Evolutionary conservation across 2,888 invertebrate species (phyloP).

Genomic region (Melinaea marsaeus): DNA sequence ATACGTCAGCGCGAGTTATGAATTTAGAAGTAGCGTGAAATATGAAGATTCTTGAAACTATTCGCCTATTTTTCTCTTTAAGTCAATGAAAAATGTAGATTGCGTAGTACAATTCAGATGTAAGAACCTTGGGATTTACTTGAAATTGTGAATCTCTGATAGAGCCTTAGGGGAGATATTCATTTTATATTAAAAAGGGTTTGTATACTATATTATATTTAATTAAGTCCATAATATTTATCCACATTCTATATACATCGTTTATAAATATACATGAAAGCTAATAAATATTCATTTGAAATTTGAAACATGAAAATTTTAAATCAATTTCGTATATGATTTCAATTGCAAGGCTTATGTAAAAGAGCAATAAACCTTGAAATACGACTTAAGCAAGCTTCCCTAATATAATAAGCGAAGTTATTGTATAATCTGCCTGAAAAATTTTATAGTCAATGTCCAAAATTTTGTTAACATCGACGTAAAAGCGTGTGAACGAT

Average conservation of each 20-base stretch:
- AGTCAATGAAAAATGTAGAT: background rate
- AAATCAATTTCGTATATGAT: background rate
- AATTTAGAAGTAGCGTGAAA: slow-evolving; percentile 60
- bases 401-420: slow-evolving; percentile 66
- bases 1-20: slow-evolving; percentile 56
- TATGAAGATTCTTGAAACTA: slow-evolving; percentile 41
- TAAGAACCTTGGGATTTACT: background rate
- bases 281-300: background rate
- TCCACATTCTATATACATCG: too few relatives aligned
- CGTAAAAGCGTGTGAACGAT: slow-evolving; percentile 47
- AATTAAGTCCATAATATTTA: too few relatives aligned
- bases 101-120: background rate
- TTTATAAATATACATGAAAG: too few relatives aligned
- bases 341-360: slow-evolving; percentile 47
- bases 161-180: background rate
- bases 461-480: slow-evolving; percentile 62
- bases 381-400: slow-evolving; percentile 56
- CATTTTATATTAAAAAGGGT: too few relatives aligned
- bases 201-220: too few relatives aligned
- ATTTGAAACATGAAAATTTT: background rate
- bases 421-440: slow-evolving; percentile 70
- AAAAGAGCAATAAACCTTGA: slow-evolving; percentile 68
- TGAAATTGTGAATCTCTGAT: background rate
- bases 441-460: slow-evolving; percentile 71
- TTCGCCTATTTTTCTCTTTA: slow-evolving; percentile 14